phyloP scores from a whole-genome alignment of 2,888 invertebrate genomes.

The Philhelius pedissequus region DNA sequence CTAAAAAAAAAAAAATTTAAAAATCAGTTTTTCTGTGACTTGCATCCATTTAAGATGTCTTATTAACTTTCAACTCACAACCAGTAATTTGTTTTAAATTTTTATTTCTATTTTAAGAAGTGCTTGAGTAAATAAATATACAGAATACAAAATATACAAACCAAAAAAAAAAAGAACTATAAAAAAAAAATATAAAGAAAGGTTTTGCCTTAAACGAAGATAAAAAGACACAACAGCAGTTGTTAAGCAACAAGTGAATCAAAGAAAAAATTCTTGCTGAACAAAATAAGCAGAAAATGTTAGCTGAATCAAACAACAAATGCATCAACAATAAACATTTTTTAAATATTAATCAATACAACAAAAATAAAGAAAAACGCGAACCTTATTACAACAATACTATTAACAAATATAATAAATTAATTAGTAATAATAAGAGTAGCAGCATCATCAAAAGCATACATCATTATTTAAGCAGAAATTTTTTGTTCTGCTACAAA shows the following conservation, averaged over 20 bases:
- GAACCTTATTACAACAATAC: not conserved
- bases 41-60: not conserved
- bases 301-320: conserved; percentile 47
- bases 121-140: conserved; percentile 12
- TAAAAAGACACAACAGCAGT: not conserved
- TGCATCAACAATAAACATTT: conserved; percentile 27
- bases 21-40: not conserved
- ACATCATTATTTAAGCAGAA: not conserved
- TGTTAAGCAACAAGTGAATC: conserved; percentile 13
- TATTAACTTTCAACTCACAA: not conserved
- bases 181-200: not conserved
- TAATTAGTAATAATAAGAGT: not conserved
- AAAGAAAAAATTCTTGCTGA: conserved; percentile 3
- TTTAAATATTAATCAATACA: conserved; percentile 23
- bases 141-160: not conserved
- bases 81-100: not conserved
- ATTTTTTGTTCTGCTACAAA: not conserved
- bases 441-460: not conserved
- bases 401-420: not conserved
- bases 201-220: not conserved
- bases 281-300: conserved; percentile 51
- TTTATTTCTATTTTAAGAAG: not conserved
- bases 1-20: not conserved
- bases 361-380: conserved; percentile 8
- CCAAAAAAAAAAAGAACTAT: conserved; percentile 7